Percentiles rank a stretch among this genome's conserved stretches.
Conservation (phyloP, 2,113 vertebrate genomes). For the Theristicus caerulescens region DNA sequence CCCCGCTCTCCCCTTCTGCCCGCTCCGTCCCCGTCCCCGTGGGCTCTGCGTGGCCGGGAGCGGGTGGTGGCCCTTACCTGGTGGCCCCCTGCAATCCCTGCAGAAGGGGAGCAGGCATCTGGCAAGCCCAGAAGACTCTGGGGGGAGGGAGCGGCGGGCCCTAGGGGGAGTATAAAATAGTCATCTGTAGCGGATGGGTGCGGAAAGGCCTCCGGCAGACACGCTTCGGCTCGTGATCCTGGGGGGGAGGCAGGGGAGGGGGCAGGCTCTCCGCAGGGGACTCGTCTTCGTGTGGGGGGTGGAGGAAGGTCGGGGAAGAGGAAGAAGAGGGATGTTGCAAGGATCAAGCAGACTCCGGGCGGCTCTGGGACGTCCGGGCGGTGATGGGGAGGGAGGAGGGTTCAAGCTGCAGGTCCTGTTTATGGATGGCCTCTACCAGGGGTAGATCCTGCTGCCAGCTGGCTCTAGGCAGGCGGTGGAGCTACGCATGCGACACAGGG, state of each 20-base stretch:
- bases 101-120: conserved; percentile 68
- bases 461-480: conserved; percentile 50
- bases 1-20: not conserved
- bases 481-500: conserved; percentile 49
- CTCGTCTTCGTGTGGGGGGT: not conserved
- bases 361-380: not conserved
- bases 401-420: conserved; percentile 61
- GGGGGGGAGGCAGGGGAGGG: not conserved
- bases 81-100: conserved; percentile 68
- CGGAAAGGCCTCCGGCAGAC: not conserved
- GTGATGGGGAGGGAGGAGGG: not conserved
- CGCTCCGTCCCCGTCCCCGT: not conserved
- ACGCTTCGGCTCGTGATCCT: not conserved
- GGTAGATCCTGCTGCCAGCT: conserved; percentile 54
- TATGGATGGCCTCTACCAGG: conserved; percentile 69
- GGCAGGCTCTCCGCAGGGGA: not conserved
- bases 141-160: conserved; percentile 68
- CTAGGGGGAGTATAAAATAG: conserved; percentile 72
- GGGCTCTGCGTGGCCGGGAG: conserved; percentile 16
- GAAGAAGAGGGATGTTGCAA: not conserved
- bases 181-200: conserved; percentile 43
- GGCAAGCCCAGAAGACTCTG: conserved; percentile 68
- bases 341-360: not conserved
- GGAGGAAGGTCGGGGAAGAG: not conserved
- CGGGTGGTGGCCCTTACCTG: conserved; percentile 67